A percentile compares a stretch with the other conserved stretches of the same genome.
Conservation (phyloP, 2,113 vertebrate species). For the Tiliqua scincoides region DNA sequence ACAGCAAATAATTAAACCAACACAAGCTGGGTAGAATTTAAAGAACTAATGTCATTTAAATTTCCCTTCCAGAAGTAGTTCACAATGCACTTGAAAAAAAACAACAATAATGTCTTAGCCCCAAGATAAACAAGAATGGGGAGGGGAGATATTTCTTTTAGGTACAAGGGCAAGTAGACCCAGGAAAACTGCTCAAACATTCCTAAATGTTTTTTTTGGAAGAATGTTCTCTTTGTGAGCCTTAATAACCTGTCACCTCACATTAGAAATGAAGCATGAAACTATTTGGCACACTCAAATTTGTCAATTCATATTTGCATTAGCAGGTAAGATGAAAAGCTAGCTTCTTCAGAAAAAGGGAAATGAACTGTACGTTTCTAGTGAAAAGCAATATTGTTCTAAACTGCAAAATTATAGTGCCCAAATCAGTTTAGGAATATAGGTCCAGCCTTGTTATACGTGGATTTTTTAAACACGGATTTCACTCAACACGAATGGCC, state of each 20-base stretch:
- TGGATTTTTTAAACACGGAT: too few relatives aligned
- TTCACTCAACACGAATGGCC: too few relatives aligned
- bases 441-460: too few relatives aligned
- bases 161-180: background rate
- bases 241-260: slow-evolving; percentile 21
- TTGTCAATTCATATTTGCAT: slow-evolving; percentile 4
- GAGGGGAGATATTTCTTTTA: background rate
- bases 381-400: background rate
- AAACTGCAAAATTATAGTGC: background rate
- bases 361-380: background rate
- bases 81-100: background rate
- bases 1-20: slow-evolving; percentile 45
- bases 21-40: background rate
- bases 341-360: background rate
- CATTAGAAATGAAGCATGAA: slow-evolving; percentile 29
- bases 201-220: slow-evolving; percentile 19
- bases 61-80: background rate
- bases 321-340: slow-evolving; percentile 42
- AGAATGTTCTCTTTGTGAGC: slow-evolving; percentile 36
- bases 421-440: background rate
- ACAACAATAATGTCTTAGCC: background rate
- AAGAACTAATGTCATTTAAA: background rate
- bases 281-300: background rate
- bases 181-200: background rate
- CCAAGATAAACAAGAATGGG: background rate